Base-by-base conservation (phyloP, 2,113 vertebrate species). In the Smithornis capensis region DNA sequence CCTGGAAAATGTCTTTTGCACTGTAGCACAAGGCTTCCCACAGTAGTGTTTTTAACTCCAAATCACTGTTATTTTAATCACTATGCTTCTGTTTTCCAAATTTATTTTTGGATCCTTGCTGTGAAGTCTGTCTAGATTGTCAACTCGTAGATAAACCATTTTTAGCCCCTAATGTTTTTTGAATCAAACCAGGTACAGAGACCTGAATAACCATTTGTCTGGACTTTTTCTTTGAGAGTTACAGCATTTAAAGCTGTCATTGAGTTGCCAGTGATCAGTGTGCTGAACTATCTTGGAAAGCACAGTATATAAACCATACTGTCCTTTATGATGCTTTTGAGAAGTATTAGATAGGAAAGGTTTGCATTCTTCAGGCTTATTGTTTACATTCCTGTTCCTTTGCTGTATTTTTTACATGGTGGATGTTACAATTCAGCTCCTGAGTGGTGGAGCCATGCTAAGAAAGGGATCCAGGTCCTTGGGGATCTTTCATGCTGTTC, bases 11-110 rank as follows among this genome's bases (percentile, higher is more conserved):
- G 0, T 71, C 64, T 95, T 86, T 38, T 75, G 65, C 35, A 25
- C 64, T 83, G 56, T 44, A 84, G 62, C 31, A 57, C 23, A 35
- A 84, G 70, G 77, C 70, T 90, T 93, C 56, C 33, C 12, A 7
- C 33, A 28, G 76, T 6, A 10, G n/a, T 19, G 9, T 60, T 84
- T 92, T 78, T 23, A 80, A 85, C 40, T 88, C 38, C 57, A 75
- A 53, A 70, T 87, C 59, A 35, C 74, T 91, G 90, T 88, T 97
- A 67, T 68, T 91, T 91, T 92, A 83, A 89, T 94, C 83, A 83
- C 31, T 1, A 0, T 29, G 15, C 38, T 80, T 96, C 69, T 90
- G 70, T 83, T 96, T 93, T 85, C 81, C 85, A 77, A 18, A 81
- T 83, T 13, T 75, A 14, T 78, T 93, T 94, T 91, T 78, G 73